Evolutionary conservation across 1,140 invertebrate species (phyloP), one percentile per base, ranked within the genome.

Genomic region (Drosophila triauraria): DNA sequence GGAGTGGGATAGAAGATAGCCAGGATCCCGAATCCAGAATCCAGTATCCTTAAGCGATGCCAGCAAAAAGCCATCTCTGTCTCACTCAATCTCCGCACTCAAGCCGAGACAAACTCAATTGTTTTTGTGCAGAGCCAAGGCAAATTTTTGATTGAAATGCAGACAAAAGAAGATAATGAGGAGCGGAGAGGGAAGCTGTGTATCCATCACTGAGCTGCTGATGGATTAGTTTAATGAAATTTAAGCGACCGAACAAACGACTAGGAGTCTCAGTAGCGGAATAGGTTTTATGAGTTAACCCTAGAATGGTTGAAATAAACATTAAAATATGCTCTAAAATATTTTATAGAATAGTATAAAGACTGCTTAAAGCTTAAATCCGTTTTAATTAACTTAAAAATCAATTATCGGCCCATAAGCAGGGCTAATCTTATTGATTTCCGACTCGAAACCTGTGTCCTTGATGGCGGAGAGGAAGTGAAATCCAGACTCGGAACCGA

Each of bases 111-210:
- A 78, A 78, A 77, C 74, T 82, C 80, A 80, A 88, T 87, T 87
- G 83, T 84, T 87, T 80, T 88, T 80, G 57, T 83, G 84, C 84
- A 86, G 13, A 70, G 83, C 53, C 71, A 42, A 63, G 67, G 80
- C 80, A 87, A 86, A 85, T 88, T 80, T 78, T 87, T 87, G 77
- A 87, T 87, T 87, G 84, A 87, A 87, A 84, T 75, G 68, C 84
- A 58, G 48, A 75, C 75, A 78, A 78, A 61, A 61, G 75, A 35
- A 42, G 74, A 77, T 69, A 77, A 69, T 60, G 64, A 53, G 25
- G 35, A 56, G 32, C 15, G 10, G 20, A 38, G 51, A 10, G 43
- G 54, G 63, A 30, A 44, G 32, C 20, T 20, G 44, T 1, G 35
- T 10, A 46, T 40, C 32, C 43, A 40, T 64, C 64, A 48, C 35